Evolutionary conservation across 2,888 invertebrate species (phyloP), one percentile per base, ranked within the genome.

Genomic region (Amitus sp.): DNA sequence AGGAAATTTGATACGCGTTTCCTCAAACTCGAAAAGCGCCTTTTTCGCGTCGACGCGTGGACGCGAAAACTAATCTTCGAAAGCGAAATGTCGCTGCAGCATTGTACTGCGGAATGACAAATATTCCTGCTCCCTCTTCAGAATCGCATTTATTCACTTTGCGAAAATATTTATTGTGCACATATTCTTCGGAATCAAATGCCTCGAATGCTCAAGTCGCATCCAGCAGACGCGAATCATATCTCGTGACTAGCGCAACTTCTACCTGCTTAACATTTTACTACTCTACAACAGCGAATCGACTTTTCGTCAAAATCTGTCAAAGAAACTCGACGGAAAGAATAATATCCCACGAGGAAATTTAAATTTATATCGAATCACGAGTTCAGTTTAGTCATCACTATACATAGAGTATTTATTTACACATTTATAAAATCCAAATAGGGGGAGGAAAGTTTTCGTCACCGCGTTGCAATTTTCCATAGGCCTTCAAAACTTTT

Each of bases 141-240:
- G 23, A 18, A 46, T 50, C 49, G 51, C 47, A 59, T 53, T 54
- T 33, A 33, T 47, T 62, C 48, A 54, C 1, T 30, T 15, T 47
- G 39, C 19, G 57, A 49, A 30, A 57, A 34, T n/a, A 34, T 58
- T 50, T 49, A 50, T 50, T 42, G 40, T 42, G 49, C 23, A 58
- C 58, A 54, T n/a, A 33, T 58, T 51, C 58, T 58, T 48, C 23
- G 57, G 57, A 50, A 62, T 58, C 28, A 51, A 39, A 62, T 58
- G 52, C 52, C 59, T 39, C 47, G 47, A 45, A 18, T 59, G 59
- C 63, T 59, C 55, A 63, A 60, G 57, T 60, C 50, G 52, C 33
- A 51, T 45, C 55, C 59, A 59, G n/a, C n/a, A n/a, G 63, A 54
- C 53, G 47, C 19, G 42, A 55, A 55, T 58, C 55, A 59, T 63